Conservation (phyloP, 2,888 invertebrate species). For the Thereva nobilitata region DNA sequence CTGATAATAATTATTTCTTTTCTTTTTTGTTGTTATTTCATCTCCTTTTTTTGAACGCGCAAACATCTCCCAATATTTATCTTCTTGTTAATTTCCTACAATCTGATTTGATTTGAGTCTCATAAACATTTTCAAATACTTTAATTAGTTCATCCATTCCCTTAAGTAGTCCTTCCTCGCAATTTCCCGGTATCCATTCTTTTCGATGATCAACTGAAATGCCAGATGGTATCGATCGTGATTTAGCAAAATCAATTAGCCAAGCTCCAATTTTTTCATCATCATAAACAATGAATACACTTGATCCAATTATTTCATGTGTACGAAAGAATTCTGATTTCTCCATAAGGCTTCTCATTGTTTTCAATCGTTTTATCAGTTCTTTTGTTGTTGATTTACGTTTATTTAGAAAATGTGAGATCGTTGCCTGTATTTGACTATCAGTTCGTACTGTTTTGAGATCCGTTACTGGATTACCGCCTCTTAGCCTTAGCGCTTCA, state of each 20-base stretch:
- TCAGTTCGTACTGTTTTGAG: conserved; percentile 83
- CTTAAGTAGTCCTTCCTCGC: conserved; percentile 92
- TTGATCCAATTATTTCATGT: conserved; percentile 93
- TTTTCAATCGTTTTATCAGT: conserved; percentile 73
- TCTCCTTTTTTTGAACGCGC: too few relatives aligned
- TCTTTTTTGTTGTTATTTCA: too few relatives aligned
- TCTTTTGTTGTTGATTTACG: conserved; percentile 69
- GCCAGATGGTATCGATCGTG: conserved; percentile 73
- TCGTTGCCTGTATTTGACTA: conserved; percentile 72
- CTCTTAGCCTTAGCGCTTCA: conserved; percentile 89
- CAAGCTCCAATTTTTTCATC: conserved; percentile 86
- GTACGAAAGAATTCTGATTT: conserved; percentile 80
- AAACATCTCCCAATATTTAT: conserved; percentile 20
- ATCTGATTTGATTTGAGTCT: conserved; percentile 41
- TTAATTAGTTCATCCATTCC: conserved; percentile 91
- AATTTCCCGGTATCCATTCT: conserved; percentile 90
- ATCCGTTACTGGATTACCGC: conserved; percentile 81
- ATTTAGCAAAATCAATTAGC: conserved; percentile 98
- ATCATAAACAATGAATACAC: conserved; percentile 92
- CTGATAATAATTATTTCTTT: too few relatives aligned
- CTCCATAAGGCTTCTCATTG: conserved; percentile 79
- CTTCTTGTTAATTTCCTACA: conserved; percentile 34
- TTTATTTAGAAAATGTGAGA: conserved; percentile 74
- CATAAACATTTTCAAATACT: conserved; percentile 62
- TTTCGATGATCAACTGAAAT: conserved; percentile 75